A percentile compares a stretch with the other conserved stretches of the same genome.
phyloP scores from a whole-genome alignment of 2,797 vertebrate genomes.

The Malacoraja senta region DNA sequence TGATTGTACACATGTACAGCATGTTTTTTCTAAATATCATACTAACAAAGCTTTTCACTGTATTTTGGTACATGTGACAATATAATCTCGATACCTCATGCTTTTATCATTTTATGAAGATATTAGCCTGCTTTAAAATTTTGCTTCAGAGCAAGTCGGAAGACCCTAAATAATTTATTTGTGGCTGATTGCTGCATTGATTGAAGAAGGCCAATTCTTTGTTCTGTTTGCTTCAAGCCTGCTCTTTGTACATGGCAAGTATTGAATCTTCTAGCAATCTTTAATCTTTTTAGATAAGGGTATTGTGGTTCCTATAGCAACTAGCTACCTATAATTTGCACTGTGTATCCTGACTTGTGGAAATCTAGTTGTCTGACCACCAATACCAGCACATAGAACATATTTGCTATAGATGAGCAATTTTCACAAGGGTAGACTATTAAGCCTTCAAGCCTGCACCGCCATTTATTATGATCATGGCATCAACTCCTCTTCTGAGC shows the following conservation, averaged over 20 bases:
- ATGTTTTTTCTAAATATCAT: too few species aligned
- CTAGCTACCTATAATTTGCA: neutral
- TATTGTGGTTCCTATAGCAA: neutral
- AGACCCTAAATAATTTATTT: conserved; percentile 25
- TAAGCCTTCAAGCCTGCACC: too few species aligned
- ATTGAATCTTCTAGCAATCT: neutral
- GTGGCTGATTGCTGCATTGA: neutral
- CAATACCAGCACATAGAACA: neutral
- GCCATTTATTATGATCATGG: too few species aligned
- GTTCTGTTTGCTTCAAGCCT: neutral
- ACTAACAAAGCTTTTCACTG: too few species aligned
- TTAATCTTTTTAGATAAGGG: neutral
- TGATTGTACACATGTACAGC: too few species aligned
- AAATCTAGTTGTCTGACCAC: neutral
- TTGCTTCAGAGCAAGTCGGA: neutral
- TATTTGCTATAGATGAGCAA: neutral
- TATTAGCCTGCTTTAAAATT: neutral
- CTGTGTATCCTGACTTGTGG: neutral
- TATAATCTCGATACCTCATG: too few species aligned
- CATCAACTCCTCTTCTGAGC: too few species aligned
- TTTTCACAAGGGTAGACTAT: neutral
- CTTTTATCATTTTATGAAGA: neutral
- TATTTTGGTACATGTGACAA: neutral
- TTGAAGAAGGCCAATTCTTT: neutral
- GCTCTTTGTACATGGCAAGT: neutral